Evolutionary conservation across 2,113 vertebrate species (phyloP).

Genomic region (Podarcis raffonei): DNA sequence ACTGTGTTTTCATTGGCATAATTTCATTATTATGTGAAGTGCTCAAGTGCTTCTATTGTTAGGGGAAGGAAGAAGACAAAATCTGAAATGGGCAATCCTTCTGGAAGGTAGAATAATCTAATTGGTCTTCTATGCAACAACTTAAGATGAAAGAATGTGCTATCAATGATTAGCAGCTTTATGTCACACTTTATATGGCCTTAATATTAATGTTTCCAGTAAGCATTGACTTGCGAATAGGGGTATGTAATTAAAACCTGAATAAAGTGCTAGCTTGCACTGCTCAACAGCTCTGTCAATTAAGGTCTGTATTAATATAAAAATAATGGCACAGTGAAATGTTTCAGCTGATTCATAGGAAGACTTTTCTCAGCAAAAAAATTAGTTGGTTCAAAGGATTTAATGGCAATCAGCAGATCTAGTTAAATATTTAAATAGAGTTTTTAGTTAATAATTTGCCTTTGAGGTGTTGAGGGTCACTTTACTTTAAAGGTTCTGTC

Average conservation of each 20-base stretch:
- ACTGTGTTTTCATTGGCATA: slow-evolving; percentile 75
- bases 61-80: slow-evolving; percentile 37
- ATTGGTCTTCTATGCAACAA: slow-evolving; percentile 32
- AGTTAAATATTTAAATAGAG: slow-evolving; percentile 75
- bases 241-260: slow-evolving; percentile 69
- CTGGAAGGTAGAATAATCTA: slow-evolving; percentile 32
- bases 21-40: slow-evolving; percentile 72
- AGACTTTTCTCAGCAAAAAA: slow-evolving; percentile 58
- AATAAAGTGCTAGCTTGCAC: slow-evolving; percentile 71
- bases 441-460: slow-evolving; percentile 76
- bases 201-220: slow-evolving; percentile 63
- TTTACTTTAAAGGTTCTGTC: slow-evolving; percentile 74
- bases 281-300: slow-evolving; percentile 73
- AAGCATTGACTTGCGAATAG: slow-evolving; percentile 55
- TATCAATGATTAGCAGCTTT: slow-evolving; percentile 58
- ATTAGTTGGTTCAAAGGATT: slow-evolving; percentile 67
- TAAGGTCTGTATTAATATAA: slow-evolving; percentile 66
- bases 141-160: slow-evolving; percentile 45
- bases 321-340: slow-evolving; percentile 69
- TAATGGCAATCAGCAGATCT: slow-evolving; percentile 69
- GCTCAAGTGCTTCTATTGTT: slow-evolving; percentile 65
- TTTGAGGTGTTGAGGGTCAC: slow-evolving; percentile 73
- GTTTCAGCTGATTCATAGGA: slow-evolving; percentile 62
- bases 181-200: slow-evolving; percentile 53
- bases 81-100: slow-evolving; percentile 50